A percentile compares a stretch with the other conserved stretches of the same genome.
Evolutionary conservation across 2,888 invertebrate genomes (phyloP).

Genomic region (Heliconius erato): DNA sequence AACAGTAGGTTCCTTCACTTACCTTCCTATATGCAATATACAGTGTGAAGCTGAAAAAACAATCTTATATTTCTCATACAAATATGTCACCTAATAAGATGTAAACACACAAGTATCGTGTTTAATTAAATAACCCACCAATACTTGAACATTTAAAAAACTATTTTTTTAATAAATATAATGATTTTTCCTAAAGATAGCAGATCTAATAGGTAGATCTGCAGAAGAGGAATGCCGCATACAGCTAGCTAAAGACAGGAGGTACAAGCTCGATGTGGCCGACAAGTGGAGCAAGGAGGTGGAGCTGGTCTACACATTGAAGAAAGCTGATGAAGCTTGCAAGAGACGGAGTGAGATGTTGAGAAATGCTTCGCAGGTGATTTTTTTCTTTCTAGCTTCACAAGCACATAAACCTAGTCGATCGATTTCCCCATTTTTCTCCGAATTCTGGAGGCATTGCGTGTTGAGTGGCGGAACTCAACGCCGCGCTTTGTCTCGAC

Average conservation of each 20-base stretch:
- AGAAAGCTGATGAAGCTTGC: slow-evolving; percentile 64
- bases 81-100: too few species aligned
- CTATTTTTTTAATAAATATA: background rate
- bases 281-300: slow-evolving; percentile 62
- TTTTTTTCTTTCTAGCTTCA: background rate
- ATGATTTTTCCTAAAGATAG: slow-evolving; percentile 57
- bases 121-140: too few species aligned
- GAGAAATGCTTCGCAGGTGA: slow-evolving; percentile 70
- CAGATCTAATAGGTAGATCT: slow-evolving; percentile 64
- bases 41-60: too few species aligned
- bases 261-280: slow-evolving; percentile 60
- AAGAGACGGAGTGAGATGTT: slow-evolving; percentile 62
- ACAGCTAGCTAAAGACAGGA: slow-evolving; percentile 68
- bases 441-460: too few species aligned
- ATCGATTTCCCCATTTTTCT: too few species aligned
- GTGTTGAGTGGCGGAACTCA: too few species aligned
- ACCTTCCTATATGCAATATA: too few species aligned
- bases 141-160: background rate
- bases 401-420: too few species aligned
- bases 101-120: too few species aligned
- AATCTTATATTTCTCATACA: too few species aligned
- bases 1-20: too few species aligned
- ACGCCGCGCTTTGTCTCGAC: too few species aligned
- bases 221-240: slow-evolving; percentile 68
- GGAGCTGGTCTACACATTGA: slow-evolving; percentile 62